phyloP scores from a whole-genome alignment of 1,140 invertebrate genomes.

The Solenopsis fugax region DNA sequence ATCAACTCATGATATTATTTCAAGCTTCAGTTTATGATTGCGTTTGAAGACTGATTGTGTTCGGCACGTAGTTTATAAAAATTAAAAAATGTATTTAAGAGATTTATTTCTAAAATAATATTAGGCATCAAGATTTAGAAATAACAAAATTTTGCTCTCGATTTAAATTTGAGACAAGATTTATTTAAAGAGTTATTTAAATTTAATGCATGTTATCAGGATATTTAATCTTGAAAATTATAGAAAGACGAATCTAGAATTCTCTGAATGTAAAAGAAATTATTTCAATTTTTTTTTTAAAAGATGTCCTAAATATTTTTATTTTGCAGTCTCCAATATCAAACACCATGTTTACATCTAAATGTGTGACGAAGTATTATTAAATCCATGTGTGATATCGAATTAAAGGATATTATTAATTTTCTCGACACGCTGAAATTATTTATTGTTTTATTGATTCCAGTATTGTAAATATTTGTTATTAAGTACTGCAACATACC shows the following conservation, averaged over 20 bases:
- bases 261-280: neutral
- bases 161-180: neutral
- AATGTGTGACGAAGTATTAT: neutral
- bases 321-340: neutral
- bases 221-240: neutral
- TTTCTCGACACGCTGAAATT: neutral
- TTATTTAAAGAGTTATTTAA: neutral
- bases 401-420: neutral
- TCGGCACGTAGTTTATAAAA: no score
- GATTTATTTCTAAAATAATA: no score
- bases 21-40: no score
- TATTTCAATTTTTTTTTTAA: neutral
- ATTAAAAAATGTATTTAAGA: no score
- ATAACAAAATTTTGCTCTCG: neutral
- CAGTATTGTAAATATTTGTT: neutral
- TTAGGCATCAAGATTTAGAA: neutral
- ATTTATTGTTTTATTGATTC: constrained; percentile 2
- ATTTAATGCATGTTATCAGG: neutral
- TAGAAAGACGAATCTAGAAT: neutral
- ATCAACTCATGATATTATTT: no score
- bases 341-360: neutral
- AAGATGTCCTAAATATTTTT: neutral
- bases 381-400: no score
- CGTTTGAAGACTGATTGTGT: no score
- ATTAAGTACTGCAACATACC: constrained; percentile 88